Base-by-base conservation (phyloP, 2,888 invertebrate genomes). In the Cryptus armator region DNA sequence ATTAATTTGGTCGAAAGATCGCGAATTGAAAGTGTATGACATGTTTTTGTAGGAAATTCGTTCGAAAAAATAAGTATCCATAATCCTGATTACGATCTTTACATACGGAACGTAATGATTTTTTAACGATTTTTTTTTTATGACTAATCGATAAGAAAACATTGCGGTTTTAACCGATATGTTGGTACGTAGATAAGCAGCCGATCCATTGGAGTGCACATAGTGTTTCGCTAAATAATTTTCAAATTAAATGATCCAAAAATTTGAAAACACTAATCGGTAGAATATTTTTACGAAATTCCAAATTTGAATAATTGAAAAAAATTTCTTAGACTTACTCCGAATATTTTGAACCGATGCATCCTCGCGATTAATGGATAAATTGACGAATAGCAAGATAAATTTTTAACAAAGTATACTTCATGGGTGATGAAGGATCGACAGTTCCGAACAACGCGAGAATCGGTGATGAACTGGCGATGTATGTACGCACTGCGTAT, bases 381-480 rank as follows among this genome's bases (percentile, higher is more conserved):
- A 24, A 19, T 19, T 9, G 29, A 59, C 24, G 19, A 59, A 24
- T 24, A 4, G 56, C 2, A 29, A 59, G 29, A 24, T 59, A 3
- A 9, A 59, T 59, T 59, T 14, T 9, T 19, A 10, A 59, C 4
- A 59, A 59, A 24, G 56, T 24, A 37, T 37, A 37, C 37, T 29
- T 59, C 56, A 59, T 19, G 9, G 29, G 29, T 10, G 56, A 29
- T 59, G 6, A 24, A 24, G 56, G 56, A 24, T 29, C 4, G 56
- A 29, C 12, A 59, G 29, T 59, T 59, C 56, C 56, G 29, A 59
- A 29, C 56, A 14, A 24, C 56, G 19, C 12, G 56, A 59, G 56
- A 9, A 59, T 59, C 24, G 56, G 56, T 59, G 24, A 24, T 59
- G 19, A 12, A 59, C 24, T 59, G 56, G 29, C 19, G 19, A 10